Base-by-base conservation (phyloP, 1,140 invertebrate genomes). In the Ridgeia piscesae region DNA sequence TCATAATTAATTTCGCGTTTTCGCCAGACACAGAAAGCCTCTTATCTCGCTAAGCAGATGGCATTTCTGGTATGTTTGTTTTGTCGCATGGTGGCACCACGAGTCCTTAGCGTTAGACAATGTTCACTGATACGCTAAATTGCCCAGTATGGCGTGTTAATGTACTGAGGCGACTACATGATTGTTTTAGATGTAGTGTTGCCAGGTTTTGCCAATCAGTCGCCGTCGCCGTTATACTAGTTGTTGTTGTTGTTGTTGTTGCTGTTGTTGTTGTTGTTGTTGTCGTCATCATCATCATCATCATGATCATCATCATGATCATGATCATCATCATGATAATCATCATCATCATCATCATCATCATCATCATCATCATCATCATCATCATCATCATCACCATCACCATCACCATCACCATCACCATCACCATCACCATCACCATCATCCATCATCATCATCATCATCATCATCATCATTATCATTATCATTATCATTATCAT, bases 1-100 rank as follows among this genome's bases (percentile, higher is more conserved):
- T 77, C 58, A 77, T 77, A 77, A 77, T 77, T 77, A 77, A 77
- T 77, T 77, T 77, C 58, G 17, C 58, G 58, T 77, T 77, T 77
- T 77, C 58, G 58, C 11, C 58, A 77, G 58, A 77, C 58, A 77
- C 58, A 77, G 58, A 77, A 77, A 77, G 58, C 58, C 58, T 77
- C 58, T 77, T 77, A 77, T 77, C 58, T 77, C 58, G 58, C 58
- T 77, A 77, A 77, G 0, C 58, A 77, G 58, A 77, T 77, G 58
- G 58, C 58, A 77, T 77, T 77, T 77, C 58, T 77, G 58, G 58
- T 77, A 77, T 77, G 58, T 77, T 77, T 77, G 58, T 77, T 17
- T 31, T 77, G 58, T 77, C 58, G 58, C 58, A 21, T 17, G 58
- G 58, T 77, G 58, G 58, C 58, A 77, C 58, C 58, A 77, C 58